Percentiles rank a stretch among this genome's conserved stretches.
phyloP scores from a whole-genome alignment of 1,140 invertebrate genomes.

The Ceratina japonica region DNA sequence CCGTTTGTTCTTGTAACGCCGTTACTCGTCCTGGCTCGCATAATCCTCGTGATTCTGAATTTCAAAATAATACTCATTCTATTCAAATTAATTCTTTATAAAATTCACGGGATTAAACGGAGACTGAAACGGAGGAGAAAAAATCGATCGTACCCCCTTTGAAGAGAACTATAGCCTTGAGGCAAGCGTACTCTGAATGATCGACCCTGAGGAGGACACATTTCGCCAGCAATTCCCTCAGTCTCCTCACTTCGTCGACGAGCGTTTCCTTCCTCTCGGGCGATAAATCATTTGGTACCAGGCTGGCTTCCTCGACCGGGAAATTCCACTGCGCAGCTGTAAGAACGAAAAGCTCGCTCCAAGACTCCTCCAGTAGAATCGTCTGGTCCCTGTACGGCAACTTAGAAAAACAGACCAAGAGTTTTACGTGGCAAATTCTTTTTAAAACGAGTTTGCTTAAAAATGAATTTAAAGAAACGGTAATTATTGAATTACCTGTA shows the following conservation, averaged over 20 bases:
- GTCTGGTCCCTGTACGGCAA: conserved; percentile 86
- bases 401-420: conserved; percentile 69
- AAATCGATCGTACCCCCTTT: conserved; percentile 84
- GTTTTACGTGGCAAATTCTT: neutral
- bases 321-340: conserved; percentile 90
- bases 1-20: conserved; percentile 88
- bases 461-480: neutral
- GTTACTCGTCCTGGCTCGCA: conserved; percentile 83
- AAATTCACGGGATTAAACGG: neutral
- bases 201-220: conserved; percentile 85
- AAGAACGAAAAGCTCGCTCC: conserved; percentile 92
- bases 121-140: no score
- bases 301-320: conserved; percentile 82
- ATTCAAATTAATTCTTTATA: neutral
- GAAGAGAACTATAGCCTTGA: conserved; percentile 90
- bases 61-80: neutral
- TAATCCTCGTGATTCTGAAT: conserved; percentile 83
- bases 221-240: conserved; percentile 83
- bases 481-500: conserved; percentile 79
- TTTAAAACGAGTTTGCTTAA: no score
- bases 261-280: conserved; percentile 74
- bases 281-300: conserved; percentile 68
- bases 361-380: conserved; percentile 87
- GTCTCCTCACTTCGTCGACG: conserved; percentile 79
- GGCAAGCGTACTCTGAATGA: conserved; percentile 90